These are phyloP conservation scores for Chloroclysta siterata DNA, from an alignment of 2,888 invertebrate genomes.

Conservation along the genomic window DNA sequence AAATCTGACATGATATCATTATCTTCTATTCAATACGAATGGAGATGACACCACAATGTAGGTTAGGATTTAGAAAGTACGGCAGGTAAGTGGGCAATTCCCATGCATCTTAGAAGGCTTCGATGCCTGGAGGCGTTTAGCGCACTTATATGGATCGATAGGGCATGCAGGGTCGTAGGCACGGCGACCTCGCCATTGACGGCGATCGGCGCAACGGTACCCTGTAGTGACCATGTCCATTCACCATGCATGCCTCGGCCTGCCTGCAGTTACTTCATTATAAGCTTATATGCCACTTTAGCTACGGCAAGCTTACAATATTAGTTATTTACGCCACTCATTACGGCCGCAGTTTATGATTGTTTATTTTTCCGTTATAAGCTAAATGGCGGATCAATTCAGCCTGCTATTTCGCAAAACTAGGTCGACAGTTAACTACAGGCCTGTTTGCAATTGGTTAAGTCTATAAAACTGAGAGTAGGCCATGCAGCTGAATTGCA, in stretches of 20 bases:
- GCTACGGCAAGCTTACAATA: conserved; percentile 24
- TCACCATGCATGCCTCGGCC: conserved; percentile 55
- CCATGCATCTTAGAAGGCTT: conserved; percentile 37
- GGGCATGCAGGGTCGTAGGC: conserved; percentile 73
- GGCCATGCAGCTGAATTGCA: conserved; percentile 17
- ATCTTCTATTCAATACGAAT: conserved; percentile 41
- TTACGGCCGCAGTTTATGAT: conserved; percentile 27
- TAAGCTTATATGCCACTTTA: conserved; percentile 28
- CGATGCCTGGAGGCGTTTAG: conserved; percentile 46
- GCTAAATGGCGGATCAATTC: conserved; percentile 33
- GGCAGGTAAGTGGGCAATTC: conserved; percentile 42
- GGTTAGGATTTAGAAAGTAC: conserved; percentile 46
- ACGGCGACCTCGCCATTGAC: conserved; percentile 69
- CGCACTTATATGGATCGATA: conserved; percentile 73
- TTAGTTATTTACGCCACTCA: conserved; percentile 33
- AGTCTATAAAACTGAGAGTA: conserved; percentile 22
- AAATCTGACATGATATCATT: conserved; percentile 45
- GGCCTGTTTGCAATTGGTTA: conserved; percentile 29
- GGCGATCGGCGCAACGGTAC: conserved; percentile 72
- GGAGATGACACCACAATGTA: conserved; percentile 43
- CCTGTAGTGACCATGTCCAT: conserved; percentile 58
- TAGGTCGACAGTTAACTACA: conserved; percentile 36
- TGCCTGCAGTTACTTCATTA: conserved; percentile 45
- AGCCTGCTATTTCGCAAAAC: conserved; percentile 35
- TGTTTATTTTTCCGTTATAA: conserved; percentile 30